phyloP scores from a whole-genome alignment of 2,888 invertebrate genomes.

The Xanthia togata region DNA sequence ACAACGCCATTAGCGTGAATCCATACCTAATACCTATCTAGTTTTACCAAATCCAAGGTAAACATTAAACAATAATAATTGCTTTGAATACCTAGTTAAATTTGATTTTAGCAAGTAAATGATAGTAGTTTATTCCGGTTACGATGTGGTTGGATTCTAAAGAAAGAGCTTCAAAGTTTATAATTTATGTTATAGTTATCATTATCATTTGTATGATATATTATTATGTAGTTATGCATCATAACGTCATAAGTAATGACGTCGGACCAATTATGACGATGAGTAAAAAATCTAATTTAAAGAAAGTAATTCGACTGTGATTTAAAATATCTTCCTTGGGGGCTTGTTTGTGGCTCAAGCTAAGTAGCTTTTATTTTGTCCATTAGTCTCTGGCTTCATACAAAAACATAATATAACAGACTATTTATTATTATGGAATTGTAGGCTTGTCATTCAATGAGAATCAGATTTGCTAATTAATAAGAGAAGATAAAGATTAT shows the following conservation, averaged over 20 bases:
- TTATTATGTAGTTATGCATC: too few species aligned
- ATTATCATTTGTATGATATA: too few species aligned
- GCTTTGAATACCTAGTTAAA: too few species aligned
- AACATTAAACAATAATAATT: not conserved
- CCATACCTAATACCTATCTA: too few species aligned
- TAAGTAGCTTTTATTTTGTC: not conserved
- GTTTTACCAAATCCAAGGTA: constrained; percentile 12
- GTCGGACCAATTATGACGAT: not conserved
- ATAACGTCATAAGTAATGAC: not conserved
- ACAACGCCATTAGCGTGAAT: constrained; percentile 17
- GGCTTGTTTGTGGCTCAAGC: not conserved
- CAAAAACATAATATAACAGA: not conserved
- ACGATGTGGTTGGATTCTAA: not conserved
- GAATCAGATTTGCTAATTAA: not conserved
- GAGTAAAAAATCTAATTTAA: not conserved
- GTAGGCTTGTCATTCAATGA: not conserved
- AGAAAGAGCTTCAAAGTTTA: too few species aligned
- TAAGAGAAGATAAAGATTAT: too few species aligned
- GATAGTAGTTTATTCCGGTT: not conserved
- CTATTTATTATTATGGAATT: not conserved
- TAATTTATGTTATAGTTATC: not conserved
- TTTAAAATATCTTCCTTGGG: not conserved
- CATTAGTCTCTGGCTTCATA: not conserved
- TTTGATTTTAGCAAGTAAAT: not conserved
- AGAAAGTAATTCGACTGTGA: constrained; percentile 5